Percentiles rank a stretch among this genome's conserved stretches.
Evolutionary conservation across 2,888 invertebrate species (phyloP).

Genomic region (Diabrotica balteata): DNA sequence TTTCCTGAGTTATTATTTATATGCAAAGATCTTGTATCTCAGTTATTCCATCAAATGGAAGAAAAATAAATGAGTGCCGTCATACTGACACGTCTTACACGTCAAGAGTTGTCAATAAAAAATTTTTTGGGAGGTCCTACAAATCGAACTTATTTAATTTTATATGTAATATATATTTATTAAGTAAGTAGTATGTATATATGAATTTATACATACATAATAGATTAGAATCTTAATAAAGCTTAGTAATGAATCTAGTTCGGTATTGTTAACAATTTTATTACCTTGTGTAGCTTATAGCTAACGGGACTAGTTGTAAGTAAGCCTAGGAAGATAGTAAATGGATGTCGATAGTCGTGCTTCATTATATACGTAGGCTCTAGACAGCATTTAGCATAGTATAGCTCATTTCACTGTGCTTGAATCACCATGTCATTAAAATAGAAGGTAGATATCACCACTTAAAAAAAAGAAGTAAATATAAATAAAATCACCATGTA

Average conservation of each 20-base stretch:
- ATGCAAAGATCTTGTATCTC: too few relatives aligned
- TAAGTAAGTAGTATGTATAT: too few relatives aligned
- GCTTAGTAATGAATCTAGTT: slow-evolving; percentile 9
- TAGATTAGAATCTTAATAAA: slow-evolving; percentile 1
- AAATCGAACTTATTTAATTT: too few relatives aligned
- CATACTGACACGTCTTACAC: too few relatives aligned
- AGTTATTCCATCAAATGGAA: too few relatives aligned
- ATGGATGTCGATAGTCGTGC: slow-evolving; percentile 15
- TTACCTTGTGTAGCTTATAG: slow-evolving; percentile 37
- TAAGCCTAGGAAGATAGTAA: slow-evolving; percentile 31
- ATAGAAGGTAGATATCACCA: slow-evolving; percentile 10
- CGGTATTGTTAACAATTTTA: slow-evolving; percentile 14
- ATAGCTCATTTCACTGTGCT: slow-evolving; percentile 15
- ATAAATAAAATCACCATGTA: too few relatives aligned
- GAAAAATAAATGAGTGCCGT: too few relatives aligned
- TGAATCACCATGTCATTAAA: slow-evolving; percentile 6
- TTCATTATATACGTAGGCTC: slow-evolving; percentile 21
- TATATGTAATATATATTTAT: too few relatives aligned
- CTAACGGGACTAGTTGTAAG: slow-evolving; percentile 41
- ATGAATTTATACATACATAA: too few relatives aligned
- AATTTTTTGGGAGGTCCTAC: too few relatives aligned
- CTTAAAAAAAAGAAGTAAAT: neutral
- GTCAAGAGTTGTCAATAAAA: too few relatives aligned
- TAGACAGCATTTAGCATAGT: slow-evolving; percentile 13
- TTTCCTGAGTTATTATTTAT: too few relatives aligned